Evolutionary conservation across 2,888 invertebrate genomes (phyloP), one percentile per base, ranked within the genome.

Genomic region (Cordilura impudica): DNA sequence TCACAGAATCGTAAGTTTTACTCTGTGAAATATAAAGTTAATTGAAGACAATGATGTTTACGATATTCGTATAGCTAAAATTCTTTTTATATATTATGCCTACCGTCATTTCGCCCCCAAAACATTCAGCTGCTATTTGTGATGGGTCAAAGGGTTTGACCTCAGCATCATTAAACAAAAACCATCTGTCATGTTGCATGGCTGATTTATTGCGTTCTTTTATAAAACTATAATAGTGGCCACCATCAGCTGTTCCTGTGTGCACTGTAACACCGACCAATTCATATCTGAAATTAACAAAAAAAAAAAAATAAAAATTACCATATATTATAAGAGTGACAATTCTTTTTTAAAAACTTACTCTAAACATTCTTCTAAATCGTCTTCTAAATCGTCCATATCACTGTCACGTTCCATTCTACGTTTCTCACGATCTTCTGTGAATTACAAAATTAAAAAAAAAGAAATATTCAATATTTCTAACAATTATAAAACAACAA

Each of bases 191-290:
- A 85, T 94, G 94, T 31, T 92, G 92, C 60, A 91, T 92, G 0
- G 91, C 91, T 53, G 83, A 85, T 74, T 94, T 92, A 82, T 93
- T 93, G 39, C 97, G 92, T 90, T 98, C 98, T 82, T 97, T 93
- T 81, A 98, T 98, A 89, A 98, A 98, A 91, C 95, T 95, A 90
- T 98, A 98, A 90, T 98, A 98, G 90, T 98, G 98, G 0, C 98
- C 98, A 66, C 98, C 98, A 89, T 98, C 98, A 1, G 98, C 98
- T 0, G 97, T 98, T n/a, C 98, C 98, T 14, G 98, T 98, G 90
- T 98, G 98, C 0, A 98, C 98, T 0, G 98, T 98, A 10, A 98
- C 97, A 10, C 98, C 98, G 80, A 96, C 96, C 81, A 97, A 89
- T 89, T 96, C 96, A 90, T 95, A 93, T 67, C 93, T 93, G 81